phyloP scores from a whole-genome alignment of 2,888 invertebrate genomes.

The Trissolcus brochymenae region DNA sequence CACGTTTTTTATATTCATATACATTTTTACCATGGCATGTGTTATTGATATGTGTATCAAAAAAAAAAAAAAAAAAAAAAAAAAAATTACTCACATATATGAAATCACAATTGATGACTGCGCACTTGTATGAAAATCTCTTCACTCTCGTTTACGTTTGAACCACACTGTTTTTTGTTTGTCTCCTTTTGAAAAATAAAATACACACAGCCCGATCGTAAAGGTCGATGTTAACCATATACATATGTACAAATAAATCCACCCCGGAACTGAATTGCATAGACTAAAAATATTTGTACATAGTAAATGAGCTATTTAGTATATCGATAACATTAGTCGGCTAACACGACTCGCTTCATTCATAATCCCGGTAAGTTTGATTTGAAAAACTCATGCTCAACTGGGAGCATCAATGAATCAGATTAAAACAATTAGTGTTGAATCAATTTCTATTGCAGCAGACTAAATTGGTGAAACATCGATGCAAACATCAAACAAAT shows the following conservation, averaged over 20 bases:
- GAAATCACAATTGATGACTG: conserved; percentile 5
- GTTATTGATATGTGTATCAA: conserved; percentile 14
- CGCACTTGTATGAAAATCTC: conserved; percentile 10
- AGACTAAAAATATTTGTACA: conserved; percentile 27
- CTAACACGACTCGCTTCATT: conserved; percentile 69
- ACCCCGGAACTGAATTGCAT: conserved; percentile 3
- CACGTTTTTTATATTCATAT: conserved; percentile 1
- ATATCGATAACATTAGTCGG: conserved; percentile 66
- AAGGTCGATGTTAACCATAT: conserved; percentile 14
- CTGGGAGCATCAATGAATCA: not conserved
- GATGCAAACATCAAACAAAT: conserved; percentile 36
- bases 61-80: too few species aligned
- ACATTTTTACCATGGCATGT: conserved; percentile 18
- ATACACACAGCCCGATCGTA: too few species aligned
- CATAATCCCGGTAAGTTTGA: conserved; percentile 72
- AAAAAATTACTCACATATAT: not conserved
- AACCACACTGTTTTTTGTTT: conserved; percentile 21
- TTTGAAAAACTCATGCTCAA: not conserved
- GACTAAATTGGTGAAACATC: conserved; percentile 71
- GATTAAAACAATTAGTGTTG: not conserved
- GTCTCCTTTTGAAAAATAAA: too few species aligned
- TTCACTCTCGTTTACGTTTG: conserved; percentile 44
- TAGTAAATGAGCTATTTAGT: conserved; percentile 58
- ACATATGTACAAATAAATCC: conserved; percentile 14
- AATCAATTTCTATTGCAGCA: conserved; percentile 65